Evolutionary conservation across 2,113 vertebrate species (phyloP), one percentile per base, ranked within the genome.

Genomic region (Bombycilla garrulus): DNA sequence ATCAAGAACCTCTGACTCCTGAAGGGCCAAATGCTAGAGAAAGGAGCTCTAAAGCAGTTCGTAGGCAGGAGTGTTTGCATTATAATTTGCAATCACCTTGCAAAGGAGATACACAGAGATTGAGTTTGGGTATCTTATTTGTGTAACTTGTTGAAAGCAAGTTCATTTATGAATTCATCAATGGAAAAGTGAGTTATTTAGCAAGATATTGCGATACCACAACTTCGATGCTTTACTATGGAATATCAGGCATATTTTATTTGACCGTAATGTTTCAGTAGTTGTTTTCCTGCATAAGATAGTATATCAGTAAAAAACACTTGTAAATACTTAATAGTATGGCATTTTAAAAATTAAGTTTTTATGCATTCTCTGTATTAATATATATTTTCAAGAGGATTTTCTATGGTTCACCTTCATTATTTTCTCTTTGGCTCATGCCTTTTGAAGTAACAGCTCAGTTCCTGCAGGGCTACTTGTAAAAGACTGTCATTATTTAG

Each of bases 401-500:
- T 93, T 81, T 94, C 71, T 90, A 22, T 94, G 50, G 40, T 84
- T 96, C 81, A n/a, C 31, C 82, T 97, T 95, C 62, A 70, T 93
- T 96, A 88, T 86, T 77, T 81, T 80, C 87, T 92, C 66, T 89
- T 96, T 97, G 82, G 42, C 74, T 95, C 64, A 44, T 44, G 83
- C 54, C 76, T 97, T 92, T 60, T 15, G 47, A 97, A 56, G 93
- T 80, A 97, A 93, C 28, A 90, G 58, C 95, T 93, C 71, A 95
- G 73, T 95, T 97, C 96, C 96, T 96, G 81, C 82, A 93, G 95
- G 83, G 86, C 96, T 97, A 57, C 81, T 96, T 86, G 86, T 91
- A 95, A 95, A 94, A 94, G 61, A 31, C 91, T 96, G 88, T 95
- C 89, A 95, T 97, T 98, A 95, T 97, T 97, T 96, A 88, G 53